Evolutionary conservation across 2,113 vertebrate species (phyloP), one percentile per base, ranked within the genome.

Genomic region (Brachypodius melanocephalos): DNA sequence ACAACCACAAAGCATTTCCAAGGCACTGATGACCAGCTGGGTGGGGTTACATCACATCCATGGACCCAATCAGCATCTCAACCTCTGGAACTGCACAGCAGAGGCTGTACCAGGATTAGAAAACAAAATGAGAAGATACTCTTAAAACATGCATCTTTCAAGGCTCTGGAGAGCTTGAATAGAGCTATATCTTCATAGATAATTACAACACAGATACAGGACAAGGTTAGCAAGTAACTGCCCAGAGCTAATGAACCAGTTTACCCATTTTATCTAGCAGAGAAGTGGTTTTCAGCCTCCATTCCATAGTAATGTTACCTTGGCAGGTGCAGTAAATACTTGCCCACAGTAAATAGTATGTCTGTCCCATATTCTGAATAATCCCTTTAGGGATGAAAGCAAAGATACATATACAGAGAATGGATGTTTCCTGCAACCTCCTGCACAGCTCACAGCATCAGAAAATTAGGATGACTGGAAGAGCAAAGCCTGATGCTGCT

Each of bases 11-110:
- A 65, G 69, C 46, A 43, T 67, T 67, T 91, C 67, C 51, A 67
- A 95, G 76, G 57, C 65, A 61, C 81, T 46, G 84, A 76, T 32
- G 71, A 73, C 73, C 84, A 46, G 22, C 62, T 80, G 92, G 81
- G 81, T 80, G 89, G 85, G 59, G 74, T 91, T 77, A 83, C 58
- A 46, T 69, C 93, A 91, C 62, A 84, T 43, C 83, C 89, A 81
- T 34, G 61, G 65, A 87, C 79, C 74, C 81, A 43, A 93, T 67
- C 87, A 71, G 61, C 79, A 71, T 51, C 81, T 77, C 89, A 84
- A 13, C 68, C 83, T 90, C 79, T 40, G 65, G 38, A 84, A 49
- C 62, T 65, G 51, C 51, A 36, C 29, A 46, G 73, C 69, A 82
- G 74, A 76, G 45, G 75, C 78, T 96, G 82, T 75, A 67, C 46